Percentiles rank a stretch among this genome's conserved stretches.
Conservation (phyloP, 1,140 invertebrate genomes). For the Brachionus paranguensis region DNA sequence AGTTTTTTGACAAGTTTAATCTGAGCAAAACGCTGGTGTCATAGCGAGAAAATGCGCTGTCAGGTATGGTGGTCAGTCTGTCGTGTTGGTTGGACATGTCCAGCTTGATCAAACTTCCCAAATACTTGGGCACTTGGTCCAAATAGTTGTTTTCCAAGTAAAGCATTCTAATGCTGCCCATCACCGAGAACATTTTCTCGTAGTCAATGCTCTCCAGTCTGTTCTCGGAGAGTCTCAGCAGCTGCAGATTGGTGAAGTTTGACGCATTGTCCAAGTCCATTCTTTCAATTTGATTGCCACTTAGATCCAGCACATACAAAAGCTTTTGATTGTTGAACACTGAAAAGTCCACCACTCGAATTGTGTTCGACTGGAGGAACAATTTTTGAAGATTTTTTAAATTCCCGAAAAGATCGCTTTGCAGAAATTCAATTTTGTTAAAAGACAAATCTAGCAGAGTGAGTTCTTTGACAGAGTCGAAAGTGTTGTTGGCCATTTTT, state of each 20-base stretch:
- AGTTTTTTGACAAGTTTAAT: background rate
- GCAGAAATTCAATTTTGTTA: background rate
- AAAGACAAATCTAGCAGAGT: background rate
- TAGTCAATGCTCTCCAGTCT: background rate
- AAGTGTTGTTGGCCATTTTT: background rate
- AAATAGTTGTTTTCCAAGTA: constrained; percentile 9
- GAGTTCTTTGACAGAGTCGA: background rate
- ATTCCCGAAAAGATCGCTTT: background rate
- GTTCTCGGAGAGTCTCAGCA: background rate
- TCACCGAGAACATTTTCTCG: background rate
- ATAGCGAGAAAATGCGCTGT: background rate
- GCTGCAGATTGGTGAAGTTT: background rate
- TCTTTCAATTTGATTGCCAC: background rate
- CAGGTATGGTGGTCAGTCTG: background rate
- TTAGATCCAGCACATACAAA: background rate
- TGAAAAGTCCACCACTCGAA: background rate
- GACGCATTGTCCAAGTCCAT: background rate
- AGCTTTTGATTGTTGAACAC: background rate
- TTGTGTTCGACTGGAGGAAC: background rate
- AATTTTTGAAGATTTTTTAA: background rate
- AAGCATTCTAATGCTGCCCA: background rate
- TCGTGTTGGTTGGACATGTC: constrained; percentile 1
- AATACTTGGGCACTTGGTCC: background rate
- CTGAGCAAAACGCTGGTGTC: background rate
- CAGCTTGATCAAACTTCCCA: background rate